phyloP scores from a whole-genome alignment of 1,140 invertebrate species.

The Drosophila nikananu region DNA sequence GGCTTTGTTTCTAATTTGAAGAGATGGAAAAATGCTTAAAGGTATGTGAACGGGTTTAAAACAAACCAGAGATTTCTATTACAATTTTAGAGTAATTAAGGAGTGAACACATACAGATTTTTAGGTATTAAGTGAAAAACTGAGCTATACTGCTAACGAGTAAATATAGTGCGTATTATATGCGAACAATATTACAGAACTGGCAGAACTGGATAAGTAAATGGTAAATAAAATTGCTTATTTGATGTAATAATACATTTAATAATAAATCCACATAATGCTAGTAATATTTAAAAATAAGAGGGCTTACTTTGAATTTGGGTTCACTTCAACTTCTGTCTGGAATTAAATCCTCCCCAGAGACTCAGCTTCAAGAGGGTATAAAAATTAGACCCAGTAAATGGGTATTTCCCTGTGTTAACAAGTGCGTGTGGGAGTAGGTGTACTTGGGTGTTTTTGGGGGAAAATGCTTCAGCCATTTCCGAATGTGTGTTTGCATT shows the following conservation, averaged over 20 bases:
- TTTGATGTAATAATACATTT: no score
- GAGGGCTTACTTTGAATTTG: no score
- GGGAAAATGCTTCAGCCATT: constrained; percentile 61
- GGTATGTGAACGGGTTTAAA: background rate
- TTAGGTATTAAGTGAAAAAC: no score
- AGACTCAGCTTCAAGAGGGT: background rate
- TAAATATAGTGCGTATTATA: no score
- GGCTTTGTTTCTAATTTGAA: constrained; percentile 1
- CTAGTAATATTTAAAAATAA: no score
- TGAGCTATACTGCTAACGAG: no score
- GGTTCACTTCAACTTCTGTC: background rate
- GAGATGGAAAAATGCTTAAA: background rate
- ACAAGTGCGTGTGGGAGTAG: constrained; percentile 14
- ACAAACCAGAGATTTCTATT: background rate
- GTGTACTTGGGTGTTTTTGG: constrained; percentile 16
- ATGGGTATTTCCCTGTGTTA: constrained; percentile 37
- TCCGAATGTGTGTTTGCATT: constrained; percentile 72
- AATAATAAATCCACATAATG: no score
- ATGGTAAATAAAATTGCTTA: no score
- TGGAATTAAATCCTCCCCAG: background rate
- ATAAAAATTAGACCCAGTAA: constrained; percentile 56
- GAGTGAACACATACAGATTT: no score
- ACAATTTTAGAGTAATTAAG: background rate
- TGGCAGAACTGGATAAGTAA: no score
- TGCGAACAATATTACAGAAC: no score